Evolutionary conservation across 92 coral and sea anemone genomes (phyloP).

Genomic region (Porites rus): DNA sequence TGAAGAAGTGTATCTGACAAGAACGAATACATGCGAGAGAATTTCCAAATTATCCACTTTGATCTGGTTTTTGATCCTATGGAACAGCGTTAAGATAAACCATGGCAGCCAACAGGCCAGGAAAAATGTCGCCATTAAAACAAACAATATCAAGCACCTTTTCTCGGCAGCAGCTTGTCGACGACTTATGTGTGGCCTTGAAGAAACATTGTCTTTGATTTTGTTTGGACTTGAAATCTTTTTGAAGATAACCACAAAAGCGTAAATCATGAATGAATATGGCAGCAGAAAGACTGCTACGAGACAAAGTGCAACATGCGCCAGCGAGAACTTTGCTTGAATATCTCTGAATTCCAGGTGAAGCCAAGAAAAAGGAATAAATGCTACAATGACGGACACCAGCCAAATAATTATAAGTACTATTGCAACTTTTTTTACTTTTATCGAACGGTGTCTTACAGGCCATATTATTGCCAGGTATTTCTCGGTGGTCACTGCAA

Average conservation of each 20-base stretch:
- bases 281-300: conserved; percentile 74
- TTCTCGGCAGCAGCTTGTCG: conserved; percentile 29
- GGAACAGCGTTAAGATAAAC: conserved; percentile 42
- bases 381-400: conserved; percentile 13
- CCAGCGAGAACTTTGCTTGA: conserved; percentile 14
- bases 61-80: not conserved
- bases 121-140: conserved; percentile 64
- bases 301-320: conserved; percentile 69
- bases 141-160: conserved; percentile 59
- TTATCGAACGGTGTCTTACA: conserved; percentile 31
- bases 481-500: conserved; percentile 54
- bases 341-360: not conserved
- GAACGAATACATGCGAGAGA: conserved; percentile 34
- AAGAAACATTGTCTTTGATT: not conserved
- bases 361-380: conserved; percentile 26
- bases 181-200: not conserved
- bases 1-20: conserved; percentile 64
- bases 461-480: conserved; percentile 49
- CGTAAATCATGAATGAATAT: conserved; percentile 73
- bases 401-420: conserved; percentile 34
- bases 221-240: conserved; percentile 29
- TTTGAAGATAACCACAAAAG: conserved; percentile 62
- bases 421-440: conserved; percentile 5
- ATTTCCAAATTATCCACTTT: not conserved
- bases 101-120: conserved; percentile 76